Evolutionary conservation across 2,888 invertebrate species (phyloP).

Genomic region (Hyposoter dolosus): DNA sequence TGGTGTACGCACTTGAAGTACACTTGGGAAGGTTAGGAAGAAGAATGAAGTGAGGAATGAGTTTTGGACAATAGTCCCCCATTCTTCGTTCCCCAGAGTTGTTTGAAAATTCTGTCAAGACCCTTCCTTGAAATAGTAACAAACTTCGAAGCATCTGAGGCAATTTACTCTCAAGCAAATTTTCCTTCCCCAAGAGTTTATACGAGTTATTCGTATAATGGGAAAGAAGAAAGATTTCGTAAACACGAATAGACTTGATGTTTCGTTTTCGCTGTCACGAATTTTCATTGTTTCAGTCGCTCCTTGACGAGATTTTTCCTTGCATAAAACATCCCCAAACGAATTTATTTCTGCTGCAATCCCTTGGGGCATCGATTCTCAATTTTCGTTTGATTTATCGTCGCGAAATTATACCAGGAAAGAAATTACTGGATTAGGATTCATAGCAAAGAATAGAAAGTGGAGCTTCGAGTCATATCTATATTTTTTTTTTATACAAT

Average conservation of each 20-base stretch:
- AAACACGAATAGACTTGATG: conserved; percentile 1
- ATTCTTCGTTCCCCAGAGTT: not conserved
- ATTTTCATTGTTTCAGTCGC: conserved; percentile 2
- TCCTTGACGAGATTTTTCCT: not conserved
- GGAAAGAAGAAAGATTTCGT: not conserved
- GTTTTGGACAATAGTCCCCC: conserved; percentile 7
- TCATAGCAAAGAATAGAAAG: not conserved
- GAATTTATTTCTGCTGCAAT: not conserved
- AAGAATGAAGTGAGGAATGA: conserved; percentile 2
- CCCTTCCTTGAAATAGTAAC: not conserved
- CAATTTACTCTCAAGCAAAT: conserved; percentile 11
- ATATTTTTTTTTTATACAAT: not conserved
- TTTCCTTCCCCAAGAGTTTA: not conserved
- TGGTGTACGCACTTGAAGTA: not conserved
- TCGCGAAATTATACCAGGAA: not conserved
- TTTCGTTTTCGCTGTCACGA: not conserved
- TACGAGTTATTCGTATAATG: conserved; percentile 11
- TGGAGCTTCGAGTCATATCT: not conserved
- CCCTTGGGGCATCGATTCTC: not conserved
- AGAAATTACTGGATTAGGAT: conserved; percentile 11
- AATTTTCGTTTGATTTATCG: not conserved
- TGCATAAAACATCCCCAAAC: not conserved
- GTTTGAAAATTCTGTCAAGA: conserved; percentile 15
- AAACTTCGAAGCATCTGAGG: not conserved
- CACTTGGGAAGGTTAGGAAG: not conserved